These are phyloP conservation scores for Melanerpes aurifrons DNA, from an alignment of 2,113 vertebrate genomes.

Conservation along the genomic window DNA sequence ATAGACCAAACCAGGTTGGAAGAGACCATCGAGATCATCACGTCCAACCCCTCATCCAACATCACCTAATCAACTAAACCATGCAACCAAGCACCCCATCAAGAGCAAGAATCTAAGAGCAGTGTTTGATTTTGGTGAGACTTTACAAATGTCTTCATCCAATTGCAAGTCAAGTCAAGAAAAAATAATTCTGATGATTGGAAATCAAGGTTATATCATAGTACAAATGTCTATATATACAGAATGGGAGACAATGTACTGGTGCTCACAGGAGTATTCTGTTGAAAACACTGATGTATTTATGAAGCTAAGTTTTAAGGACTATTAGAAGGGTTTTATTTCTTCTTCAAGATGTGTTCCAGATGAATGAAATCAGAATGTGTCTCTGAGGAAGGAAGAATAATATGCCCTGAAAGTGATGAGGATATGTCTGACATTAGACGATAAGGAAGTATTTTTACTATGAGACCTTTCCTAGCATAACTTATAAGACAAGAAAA, in stretches of 20 bases:
- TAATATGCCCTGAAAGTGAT: not conserved
- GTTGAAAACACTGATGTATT: not conserved
- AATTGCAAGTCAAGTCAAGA: not conserved
- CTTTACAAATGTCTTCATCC: not conserved
- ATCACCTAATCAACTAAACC: too few relatives aligned
- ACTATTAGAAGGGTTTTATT: not conserved
- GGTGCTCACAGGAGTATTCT: not conserved
- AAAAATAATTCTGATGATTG: not conserved
- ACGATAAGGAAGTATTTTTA: not conserved
- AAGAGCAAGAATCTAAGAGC: not conserved
- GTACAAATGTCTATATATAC: not conserved
- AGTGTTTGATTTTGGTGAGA: not conserved
- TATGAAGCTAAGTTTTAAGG: not conserved
- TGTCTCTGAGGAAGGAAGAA: not conserved
- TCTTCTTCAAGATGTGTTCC: not conserved
- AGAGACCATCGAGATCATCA: too few relatives aligned
- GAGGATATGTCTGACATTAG: not conserved
- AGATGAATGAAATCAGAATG: not conserved
- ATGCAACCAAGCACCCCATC: too few relatives aligned
- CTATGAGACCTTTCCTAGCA: not conserved
- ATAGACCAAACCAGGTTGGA: too few relatives aligned
- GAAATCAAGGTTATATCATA: not conserved
- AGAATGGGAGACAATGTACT: not conserved
- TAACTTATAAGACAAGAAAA: not conserved
- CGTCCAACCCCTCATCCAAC: too few relatives aligned